Conservation (phyloP, 2,888 invertebrate species). For the Philonicus albiceps region DNA sequence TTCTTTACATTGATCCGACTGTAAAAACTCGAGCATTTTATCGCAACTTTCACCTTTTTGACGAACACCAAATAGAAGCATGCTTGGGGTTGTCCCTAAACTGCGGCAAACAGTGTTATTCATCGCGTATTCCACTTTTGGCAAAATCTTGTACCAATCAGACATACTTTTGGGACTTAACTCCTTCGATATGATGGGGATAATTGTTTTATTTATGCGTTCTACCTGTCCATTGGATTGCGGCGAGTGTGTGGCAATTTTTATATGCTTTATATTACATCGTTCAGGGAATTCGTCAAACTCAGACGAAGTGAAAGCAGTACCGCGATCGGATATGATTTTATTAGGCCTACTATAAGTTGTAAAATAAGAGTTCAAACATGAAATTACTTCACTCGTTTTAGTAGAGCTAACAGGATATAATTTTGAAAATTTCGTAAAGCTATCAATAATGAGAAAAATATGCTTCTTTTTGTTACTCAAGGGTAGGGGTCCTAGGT, state of each 20-base stretch:
- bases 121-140: slow-evolving; percentile 50
- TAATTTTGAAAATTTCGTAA: slow-evolving; percentile 54
- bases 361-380: slow-evolving; percentile 31
- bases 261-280: slow-evolving; percentile 36
- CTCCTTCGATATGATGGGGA: slow-evolving; percentile 39
- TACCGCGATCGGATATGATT: slow-evolving; percentile 42
- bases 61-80: too few species aligned
- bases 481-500: slow-evolving; percentile 55
- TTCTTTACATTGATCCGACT: neutral
- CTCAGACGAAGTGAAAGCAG: slow-evolving; percentile 37
- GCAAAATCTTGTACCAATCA: slow-evolving; percentile 46
- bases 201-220: slow-evolving; percentile 5
- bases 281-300: neutral
- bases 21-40: slow-evolving; percentile 45
- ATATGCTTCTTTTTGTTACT: slow-evolving; percentile 51
- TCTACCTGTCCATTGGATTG: slow-evolving; percentile 9
- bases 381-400: slow-evolving; percentile 29
- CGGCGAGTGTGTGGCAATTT: too few species aligned
- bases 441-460: slow-evolving; percentile 43
- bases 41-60: slow-evolving; percentile 50
- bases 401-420: slow-evolving; percentile 30
- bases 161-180: neutral
- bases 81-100: too few species aligned
- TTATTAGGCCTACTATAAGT: slow-evolving; percentile 26
- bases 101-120: slow-evolving; percentile 53